Base-by-base conservation (phyloP, 2,113 vertebrate species). In the Zootoca vivipara region DNA sequence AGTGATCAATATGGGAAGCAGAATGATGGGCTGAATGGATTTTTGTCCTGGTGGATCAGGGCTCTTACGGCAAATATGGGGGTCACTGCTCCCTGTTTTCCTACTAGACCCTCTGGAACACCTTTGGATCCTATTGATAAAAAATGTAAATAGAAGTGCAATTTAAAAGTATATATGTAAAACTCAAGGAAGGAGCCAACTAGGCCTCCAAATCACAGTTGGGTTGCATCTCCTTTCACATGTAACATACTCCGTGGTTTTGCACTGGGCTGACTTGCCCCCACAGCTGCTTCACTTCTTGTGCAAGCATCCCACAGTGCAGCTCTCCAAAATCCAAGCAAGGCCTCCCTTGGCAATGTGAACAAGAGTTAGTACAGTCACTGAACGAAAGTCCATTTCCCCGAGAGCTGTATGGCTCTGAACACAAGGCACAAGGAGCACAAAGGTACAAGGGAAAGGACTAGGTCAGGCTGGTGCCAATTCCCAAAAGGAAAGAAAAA, bases 101-200 rank as follows among this genome's bases (percentile, higher is more conserved):
- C 79, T 88, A 26, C 72, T 82, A 86, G 42, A 56, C 85, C n/a
- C 92, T 90, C 89, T 81, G 85, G 89, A 72, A 46, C 70, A 89
- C 90, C n/a, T 87, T 80, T 86, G 70, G 87, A 89, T 89, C 75
- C 89, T 46, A 46, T 33, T 16, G 83, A 89, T 94, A 90, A 92
- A 95, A 91, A 93, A 5, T 89, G 40, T 80, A 95, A 91, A 91
- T 78, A 93, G 89, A 93, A 94, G 92, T 77, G 67, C 91, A 89
- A 90, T 73, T 80, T 35, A 93, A 92, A 94, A 72, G 91, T n/a
- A 30, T n/a, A 56, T 83, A 77, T 46, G 83, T 20, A 30, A 75
- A 90, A 90, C 90, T 93, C 91, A 93, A 90, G 85, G 28, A 94
- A 46, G 88, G 16, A 83, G n/a, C 15, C 81, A 83, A 42, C 15